These are phyloP conservation scores for Syngnathus typhle DNA, from an alignment of 2,113 vertebrate species.

Conservation along the genomic window DNA sequence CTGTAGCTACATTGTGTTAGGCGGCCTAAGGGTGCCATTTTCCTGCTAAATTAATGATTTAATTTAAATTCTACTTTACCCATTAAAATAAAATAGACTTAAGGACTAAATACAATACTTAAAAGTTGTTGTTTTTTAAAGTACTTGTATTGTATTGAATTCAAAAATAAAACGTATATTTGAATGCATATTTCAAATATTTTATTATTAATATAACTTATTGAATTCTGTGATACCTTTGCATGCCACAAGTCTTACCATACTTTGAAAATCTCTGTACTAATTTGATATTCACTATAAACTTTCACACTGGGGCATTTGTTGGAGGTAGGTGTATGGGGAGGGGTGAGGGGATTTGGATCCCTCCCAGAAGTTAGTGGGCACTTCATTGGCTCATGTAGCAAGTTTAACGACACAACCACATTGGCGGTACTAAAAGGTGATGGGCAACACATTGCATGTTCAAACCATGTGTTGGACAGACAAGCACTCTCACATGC, in stretches of 20 bases:
- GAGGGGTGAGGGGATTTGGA: neutral
- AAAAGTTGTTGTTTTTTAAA: no score
- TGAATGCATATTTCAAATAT: no score
- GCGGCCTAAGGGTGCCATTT: neutral
- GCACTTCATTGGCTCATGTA: conserved; percentile 1
- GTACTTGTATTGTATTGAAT: no score
- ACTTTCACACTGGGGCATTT: neutral
- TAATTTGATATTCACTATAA: neutral
- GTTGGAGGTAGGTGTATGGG: no score
- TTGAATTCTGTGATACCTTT: no score
- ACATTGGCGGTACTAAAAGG: neutral
- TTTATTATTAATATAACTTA: no score
- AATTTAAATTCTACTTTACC: no score
- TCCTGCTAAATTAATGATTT: neutral
- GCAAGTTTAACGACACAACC: conserved; percentile 1
- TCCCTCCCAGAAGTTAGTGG: neutral
- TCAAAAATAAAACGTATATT: no score
- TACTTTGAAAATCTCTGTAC: neutral
- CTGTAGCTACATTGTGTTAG: neutral
- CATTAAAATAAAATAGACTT: neutral
- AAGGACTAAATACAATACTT: neutral
- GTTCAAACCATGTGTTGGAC: neutral
- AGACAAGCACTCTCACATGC: neutral
- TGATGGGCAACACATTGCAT: neutral
- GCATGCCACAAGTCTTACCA: no score